phyloP scores from a whole-genome alignment of 1,140 invertebrate genomes.

The Diachasma alloeum region DNA sequence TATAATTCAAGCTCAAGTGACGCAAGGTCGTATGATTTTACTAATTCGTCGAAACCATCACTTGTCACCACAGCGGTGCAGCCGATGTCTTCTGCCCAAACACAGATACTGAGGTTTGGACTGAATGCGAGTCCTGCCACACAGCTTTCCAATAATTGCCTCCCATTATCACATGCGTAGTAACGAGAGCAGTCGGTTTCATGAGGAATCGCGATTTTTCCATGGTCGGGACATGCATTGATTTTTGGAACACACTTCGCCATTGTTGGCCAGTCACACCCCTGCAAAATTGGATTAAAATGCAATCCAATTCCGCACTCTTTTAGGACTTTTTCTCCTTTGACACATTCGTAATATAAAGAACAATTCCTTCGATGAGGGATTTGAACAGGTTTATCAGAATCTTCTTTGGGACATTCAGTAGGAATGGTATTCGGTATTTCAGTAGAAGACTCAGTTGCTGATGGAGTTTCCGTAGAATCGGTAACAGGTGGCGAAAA shows the following conservation, averaged over 20 bases:
- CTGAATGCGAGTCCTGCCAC: background rate
- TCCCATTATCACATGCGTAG: background rate
- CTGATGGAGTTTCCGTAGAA: too few species aligned
- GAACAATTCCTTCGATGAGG: constrained; percentile 64
- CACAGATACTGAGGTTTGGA: background rate
- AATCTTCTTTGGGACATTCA: constrained; percentile 30
- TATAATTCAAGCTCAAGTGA: too few species aligned
- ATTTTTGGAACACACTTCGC: background rate
- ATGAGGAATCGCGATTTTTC: background rate
- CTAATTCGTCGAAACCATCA: background rate
- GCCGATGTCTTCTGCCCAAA: background rate
- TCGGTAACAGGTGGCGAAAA: background rate
- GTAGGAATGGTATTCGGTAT: too few species aligned
- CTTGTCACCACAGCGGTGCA: background rate
- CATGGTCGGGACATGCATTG: background rate
- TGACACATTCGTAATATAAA: constrained; percentile 66
- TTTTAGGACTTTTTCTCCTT: constrained; percentile 59
- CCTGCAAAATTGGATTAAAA: constrained; percentile 62
- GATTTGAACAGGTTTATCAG: constrained; percentile 41
- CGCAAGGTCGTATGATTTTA: too few species aligned
- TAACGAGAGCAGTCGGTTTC: background rate
- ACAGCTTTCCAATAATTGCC: background rate
- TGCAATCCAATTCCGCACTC: constrained; percentile 55
- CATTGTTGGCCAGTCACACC: constrained; percentile 59
- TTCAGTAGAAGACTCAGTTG: too few species aligned